phyloP scores from a whole-genome alignment of 2,888 invertebrate species.

The Tortricodes alternella region DNA sequence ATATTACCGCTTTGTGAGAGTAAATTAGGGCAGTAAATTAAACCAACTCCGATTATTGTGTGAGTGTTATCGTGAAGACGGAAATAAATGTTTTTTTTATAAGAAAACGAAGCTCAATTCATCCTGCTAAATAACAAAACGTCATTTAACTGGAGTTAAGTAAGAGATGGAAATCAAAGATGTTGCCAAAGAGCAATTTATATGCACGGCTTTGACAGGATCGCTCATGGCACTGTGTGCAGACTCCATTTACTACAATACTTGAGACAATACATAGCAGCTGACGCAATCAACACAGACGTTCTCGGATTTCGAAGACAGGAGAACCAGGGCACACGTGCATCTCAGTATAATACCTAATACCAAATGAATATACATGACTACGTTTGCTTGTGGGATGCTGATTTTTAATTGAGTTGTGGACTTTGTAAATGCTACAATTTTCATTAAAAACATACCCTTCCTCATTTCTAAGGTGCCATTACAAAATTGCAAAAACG shows the following conservation, averaged over 20 bases:
- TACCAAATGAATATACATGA: constrained; percentile 24
- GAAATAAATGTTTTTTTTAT: too few species aligned
- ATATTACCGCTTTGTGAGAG: too few species aligned
- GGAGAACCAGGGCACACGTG: constrained; percentile 2
- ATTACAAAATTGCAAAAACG: too few species aligned
- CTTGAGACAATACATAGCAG: neutral
- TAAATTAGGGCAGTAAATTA: too few species aligned
- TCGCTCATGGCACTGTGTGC: neutral
- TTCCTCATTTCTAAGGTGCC: neutral
- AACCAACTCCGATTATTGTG: too few species aligned
- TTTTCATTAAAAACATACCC: constrained; percentile 6
- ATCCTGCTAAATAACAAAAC: too few species aligned
- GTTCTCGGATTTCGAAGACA: constrained; percentile 9
- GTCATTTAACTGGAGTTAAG: too few species aligned
- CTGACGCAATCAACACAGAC: constrained; percentile 9
- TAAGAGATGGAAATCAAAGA: too few species aligned
- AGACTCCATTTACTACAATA: neutral
- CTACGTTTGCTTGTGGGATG: neutral
- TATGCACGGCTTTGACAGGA: neutral
- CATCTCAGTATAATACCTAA: neutral
- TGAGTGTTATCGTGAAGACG: too few species aligned
- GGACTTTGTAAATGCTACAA: neutral
- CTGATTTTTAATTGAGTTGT: neutral
- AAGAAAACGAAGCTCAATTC: too few species aligned
- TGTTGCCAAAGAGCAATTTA: neutral